Base-by-base conservation (phyloP, 1,140 invertebrate species). In the Calephelis virginiensis region DNA sequence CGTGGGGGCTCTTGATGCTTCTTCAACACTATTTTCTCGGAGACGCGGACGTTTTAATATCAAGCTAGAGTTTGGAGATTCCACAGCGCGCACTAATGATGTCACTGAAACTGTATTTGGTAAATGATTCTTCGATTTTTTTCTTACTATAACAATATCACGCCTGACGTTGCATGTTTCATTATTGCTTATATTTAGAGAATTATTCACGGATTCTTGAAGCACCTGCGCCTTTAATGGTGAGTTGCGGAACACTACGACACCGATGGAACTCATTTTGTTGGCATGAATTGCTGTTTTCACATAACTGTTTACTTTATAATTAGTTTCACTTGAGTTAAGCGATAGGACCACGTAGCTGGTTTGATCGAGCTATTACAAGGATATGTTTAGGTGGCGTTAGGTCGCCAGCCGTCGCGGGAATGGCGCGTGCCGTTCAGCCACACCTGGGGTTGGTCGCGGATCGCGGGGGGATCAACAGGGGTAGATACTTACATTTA, bases 1-100 rank as follows among this genome's bases (percentile, higher is more conserved):
- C 68, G 94, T 93, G 6, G 95, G 94, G 48, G 82, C 69, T 66
- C 93, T 90, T 5, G 89, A 81, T 11, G 68, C 49, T 48, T 88
- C 85, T 17, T 86, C 82, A 38, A 71, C 63, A 48, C 70, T 69
- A 63, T 78, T 89, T 76, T 89, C 85, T 47, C 78, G 80, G 12
- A 80, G 68, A 45, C 81, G 75, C 12, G 83, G 77, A 38, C 81
- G 81, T 71, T 89, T 89, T 6, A 80, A 63, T 9, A 76, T 67
- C 14, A 70, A 56, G 65, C 66, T 80, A 8, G 72, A 59, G 70
- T 69, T 80, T 17, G 68, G 49, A 12, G 78, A 70, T 28, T 85
- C 84, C n/a, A 75, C 64, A 40, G 78, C 71, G 69, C 81, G 81
- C 75, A 91, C 81, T 77, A 91, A 72, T 62, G 86, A 86, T 14